Evolutionary conservation across 2,888 invertebrate genomes (phyloP).

Genomic region (Herminia tarsipennalis): DNA sequence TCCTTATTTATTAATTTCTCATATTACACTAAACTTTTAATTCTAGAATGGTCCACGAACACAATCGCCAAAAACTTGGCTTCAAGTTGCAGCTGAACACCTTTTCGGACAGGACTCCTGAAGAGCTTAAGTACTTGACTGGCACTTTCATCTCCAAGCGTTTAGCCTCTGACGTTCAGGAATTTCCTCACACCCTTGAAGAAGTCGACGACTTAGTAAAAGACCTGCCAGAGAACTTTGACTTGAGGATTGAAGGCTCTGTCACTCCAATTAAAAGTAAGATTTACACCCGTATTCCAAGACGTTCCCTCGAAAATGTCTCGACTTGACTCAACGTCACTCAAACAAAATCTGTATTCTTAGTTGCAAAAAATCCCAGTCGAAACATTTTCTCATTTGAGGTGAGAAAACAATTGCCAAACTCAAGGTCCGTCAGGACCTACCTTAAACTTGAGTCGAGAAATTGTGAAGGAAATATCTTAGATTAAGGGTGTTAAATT

Average conservation of each 20-base stretch:
- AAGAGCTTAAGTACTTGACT: slow-evolving; percentile 41
- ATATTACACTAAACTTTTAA: slow-evolving; percentile 2
- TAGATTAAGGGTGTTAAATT: too few species aligned
- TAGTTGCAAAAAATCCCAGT: too few species aligned
- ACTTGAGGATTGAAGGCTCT: slow-evolving; percentile 55
- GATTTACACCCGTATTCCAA: too few species aligned
- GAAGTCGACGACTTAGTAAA: slow-evolving; percentile 40
- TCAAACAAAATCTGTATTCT: neutral
- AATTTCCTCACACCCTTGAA: slow-evolving; percentile 48
- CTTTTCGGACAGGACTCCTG: slow-evolving; percentile 51
- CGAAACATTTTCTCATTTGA: too few species aligned
- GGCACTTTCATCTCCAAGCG: slow-evolving; percentile 35
- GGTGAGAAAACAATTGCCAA: too few species aligned
- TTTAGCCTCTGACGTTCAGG: slow-evolving; percentile 16
- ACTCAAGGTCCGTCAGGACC: too few species aligned
- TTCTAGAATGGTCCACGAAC: slow-evolving; percentile 45
- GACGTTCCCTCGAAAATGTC: too few species aligned
- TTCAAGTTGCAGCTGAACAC: slow-evolving; percentile 54
- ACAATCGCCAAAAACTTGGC: slow-evolving; percentile 49
- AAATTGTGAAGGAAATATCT: too few species aligned
- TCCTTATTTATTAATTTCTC: neutral
- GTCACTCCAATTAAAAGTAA: slow-evolving; percentile 56
- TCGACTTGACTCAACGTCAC: too few species aligned
- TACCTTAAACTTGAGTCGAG: too few species aligned
- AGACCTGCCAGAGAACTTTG: slow-evolving; percentile 52